Evolutionary conservation across 2,888 invertebrate species (phyloP).

Genomic region (Nephrotoma guestfalica): DNA sequence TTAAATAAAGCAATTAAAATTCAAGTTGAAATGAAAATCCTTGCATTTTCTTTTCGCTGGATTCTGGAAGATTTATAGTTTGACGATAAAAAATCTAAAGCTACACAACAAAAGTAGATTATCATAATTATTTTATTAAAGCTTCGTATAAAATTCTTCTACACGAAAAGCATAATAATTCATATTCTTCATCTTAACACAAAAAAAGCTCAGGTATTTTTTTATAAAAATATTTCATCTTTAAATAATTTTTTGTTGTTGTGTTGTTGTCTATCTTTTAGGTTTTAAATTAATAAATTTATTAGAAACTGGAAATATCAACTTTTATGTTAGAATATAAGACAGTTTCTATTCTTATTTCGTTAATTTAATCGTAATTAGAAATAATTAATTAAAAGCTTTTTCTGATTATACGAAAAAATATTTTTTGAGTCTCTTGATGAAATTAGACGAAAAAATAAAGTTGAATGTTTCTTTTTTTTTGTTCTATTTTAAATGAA

Average conservation of each 20-base stretch:
- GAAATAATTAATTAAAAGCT: neutral
- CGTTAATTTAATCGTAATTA: neutral
- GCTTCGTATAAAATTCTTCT: neutral
- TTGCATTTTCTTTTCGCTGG: neutral
- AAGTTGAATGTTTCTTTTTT: neutral
- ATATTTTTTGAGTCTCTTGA: neutral
- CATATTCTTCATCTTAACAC: neutral
- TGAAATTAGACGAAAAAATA: neutral
- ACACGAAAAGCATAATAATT: neutral
- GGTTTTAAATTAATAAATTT: neutral
- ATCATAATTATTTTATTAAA: neutral
- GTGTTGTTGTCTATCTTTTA: neutral
- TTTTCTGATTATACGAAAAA: neutral
- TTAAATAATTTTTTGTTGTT: neutral
- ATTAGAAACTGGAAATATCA: neutral
- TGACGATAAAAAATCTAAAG: neutral
- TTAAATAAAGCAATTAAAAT: neutral
- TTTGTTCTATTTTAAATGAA: neutral
- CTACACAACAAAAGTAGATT: neutral
- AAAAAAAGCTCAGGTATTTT: neutral
- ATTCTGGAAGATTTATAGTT: neutral
- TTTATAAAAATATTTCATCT: neutral
- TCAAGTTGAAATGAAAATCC: neutral
- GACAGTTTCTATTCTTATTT: neutral
- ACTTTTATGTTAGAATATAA: neutral